phyloP scores from a whole-genome alignment of 2,888 invertebrate species.

The Kuschelorhynchus macadamiae region DNA sequence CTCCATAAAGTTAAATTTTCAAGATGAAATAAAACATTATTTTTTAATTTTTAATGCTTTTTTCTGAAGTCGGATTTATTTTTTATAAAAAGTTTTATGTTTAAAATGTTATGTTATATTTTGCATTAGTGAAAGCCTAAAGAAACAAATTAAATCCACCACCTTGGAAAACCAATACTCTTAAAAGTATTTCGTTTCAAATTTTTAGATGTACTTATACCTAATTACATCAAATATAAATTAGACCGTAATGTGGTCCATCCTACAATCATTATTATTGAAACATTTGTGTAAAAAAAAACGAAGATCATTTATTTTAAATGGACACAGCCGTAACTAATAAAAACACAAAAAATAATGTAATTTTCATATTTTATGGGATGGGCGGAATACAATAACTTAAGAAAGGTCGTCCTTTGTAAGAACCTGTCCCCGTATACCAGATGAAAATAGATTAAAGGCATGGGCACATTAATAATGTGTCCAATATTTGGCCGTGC shows the following conservation, averaged over 20 bases:
- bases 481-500: constrained; percentile 61
- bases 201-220: neutral
- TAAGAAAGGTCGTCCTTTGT: constrained; percentile 45
- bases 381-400: constrained; percentile 51
- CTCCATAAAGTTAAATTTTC: no score
- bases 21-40: no score
- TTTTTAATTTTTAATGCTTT: no score
- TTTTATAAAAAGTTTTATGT: no score
- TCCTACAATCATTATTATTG: constrained; percentile 14
- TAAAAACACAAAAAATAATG: constrained; percentile 45
- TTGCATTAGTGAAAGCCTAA: no score
- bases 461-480: constrained; percentile 45
- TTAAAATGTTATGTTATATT: no score
- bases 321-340: constrained; percentile 31
- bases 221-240: no score
- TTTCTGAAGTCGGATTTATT: no score
- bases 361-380: constrained; percentile 52
- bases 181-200: no score
- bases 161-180: no score
- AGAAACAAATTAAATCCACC: no score
- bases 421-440: constrained; percentile 46
- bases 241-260: neutral
- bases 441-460: constrained; percentile 52
- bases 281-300: constrained; percentile 23
- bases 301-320: constrained; percentile 35